Conservation (phyloP, 2,113 vertebrate species). For the Pelmatolapia mariae region DNA sequence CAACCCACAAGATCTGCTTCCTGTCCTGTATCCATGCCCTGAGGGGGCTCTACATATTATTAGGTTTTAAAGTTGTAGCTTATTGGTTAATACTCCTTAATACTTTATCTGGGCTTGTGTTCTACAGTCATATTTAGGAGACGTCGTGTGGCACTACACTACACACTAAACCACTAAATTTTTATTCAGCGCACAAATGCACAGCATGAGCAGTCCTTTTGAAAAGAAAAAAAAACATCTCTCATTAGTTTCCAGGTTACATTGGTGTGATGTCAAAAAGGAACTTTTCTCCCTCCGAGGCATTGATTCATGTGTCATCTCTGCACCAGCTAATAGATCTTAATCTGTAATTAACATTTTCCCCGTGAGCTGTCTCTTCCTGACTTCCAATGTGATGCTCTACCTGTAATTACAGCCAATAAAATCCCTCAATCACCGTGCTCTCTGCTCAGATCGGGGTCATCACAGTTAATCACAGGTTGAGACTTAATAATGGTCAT, state of each 20-base stretch:
- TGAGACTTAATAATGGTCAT: slow-evolving; percentile 51
- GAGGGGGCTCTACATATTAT: neutral
- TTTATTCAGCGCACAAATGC: slow-evolving; percentile 3
- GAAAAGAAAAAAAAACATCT: neutral
- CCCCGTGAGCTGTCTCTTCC: slow-evolving; percentile 6
- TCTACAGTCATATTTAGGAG: neutral
- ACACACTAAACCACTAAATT: neutral
- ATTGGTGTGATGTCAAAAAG: neutral
- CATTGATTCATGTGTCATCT: slow-evolving; percentile 14
- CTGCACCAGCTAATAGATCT: slow-evolving; percentile 38
- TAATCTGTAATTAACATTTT: slow-evolving; percentile 66
- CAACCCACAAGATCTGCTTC: neutral
- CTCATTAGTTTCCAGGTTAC: neutral
- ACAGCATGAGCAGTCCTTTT: slow-evolving; percentile 4
- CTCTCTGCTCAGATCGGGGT: slow-evolving; percentile 50
- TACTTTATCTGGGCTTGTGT: neutral
- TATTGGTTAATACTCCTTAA: neutral
- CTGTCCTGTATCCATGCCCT: neutral
- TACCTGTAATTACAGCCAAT: slow-evolving; percentile 62
- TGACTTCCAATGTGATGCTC: slow-evolving; percentile 53
- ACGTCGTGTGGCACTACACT: neutral
- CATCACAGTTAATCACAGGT: slow-evolving; percentile 51
- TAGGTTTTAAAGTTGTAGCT: neutral
- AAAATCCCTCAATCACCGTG: slow-evolving; percentile 27
- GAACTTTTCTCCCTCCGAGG: neutral